Base-by-base conservation (phyloP, 2,888 invertebrate genomes). In the Chloromyia formosa region DNA sequence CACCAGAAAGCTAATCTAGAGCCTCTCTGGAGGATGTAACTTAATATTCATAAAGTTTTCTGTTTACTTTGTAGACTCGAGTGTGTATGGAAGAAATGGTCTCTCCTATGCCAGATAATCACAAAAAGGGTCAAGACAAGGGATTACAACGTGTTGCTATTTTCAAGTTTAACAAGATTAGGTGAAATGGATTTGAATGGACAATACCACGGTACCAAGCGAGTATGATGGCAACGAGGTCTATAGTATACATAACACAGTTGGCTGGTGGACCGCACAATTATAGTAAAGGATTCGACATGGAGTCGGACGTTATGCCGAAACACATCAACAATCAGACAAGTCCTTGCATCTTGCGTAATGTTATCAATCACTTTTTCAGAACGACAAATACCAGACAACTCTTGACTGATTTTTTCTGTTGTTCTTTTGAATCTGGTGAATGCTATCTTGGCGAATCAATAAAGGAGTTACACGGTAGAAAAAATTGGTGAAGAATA, bases 141-240 rank as follows among this genome's bases (percentile, higher is more conserved):
- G 56, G 69, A 69, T 69, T 69, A 69, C 69, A 69, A 69, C 56
- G 40, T 71, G 71, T 71, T 58, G 71, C 71, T 58, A 40, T 71
- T 56, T 71, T 71, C 71, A 10, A 71, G 71, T 71, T 40, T 58
- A 71, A 71, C 71, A 20, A 58, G 71, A 71, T 71, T 71, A 58
- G 58, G 14, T 20, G 56, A 14, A 40, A 35, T 23, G 71, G 71
- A 56, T 71, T 71, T 58, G 27, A 54, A 69, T 54, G 54, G 20
- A 54, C 40, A 20, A 4, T 14, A 23, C 49, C 5, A 49, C 16
- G 12, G 12, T n/a, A 49, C 49, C 49, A 10, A n/a, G n/a, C n/a
- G n/a, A n/a, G n/a, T n/a, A 54, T n/a, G 45, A 45, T 12, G 45
- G 18, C 54, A 2, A 14, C 18, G n/a, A n/a, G n/a, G n/a, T n/a